phyloP scores from a whole-genome alignment of 2,888 invertebrate genomes.

The Chrysina gloriosa region DNA sequence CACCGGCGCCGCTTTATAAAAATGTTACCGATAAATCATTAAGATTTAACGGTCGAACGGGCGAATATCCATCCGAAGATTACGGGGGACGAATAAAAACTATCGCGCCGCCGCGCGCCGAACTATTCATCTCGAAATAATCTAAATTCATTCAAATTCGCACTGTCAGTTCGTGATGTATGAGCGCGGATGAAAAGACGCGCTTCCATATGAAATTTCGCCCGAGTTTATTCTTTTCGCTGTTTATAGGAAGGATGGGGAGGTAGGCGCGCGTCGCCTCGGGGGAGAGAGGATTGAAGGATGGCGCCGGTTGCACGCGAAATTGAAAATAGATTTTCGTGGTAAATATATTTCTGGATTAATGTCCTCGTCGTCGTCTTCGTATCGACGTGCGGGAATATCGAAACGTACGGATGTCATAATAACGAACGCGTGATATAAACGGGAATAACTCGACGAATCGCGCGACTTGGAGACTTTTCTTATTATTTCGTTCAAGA shows the following conservation, averaged over 20 bases:
- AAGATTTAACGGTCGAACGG: slow-evolving; percentile 47
- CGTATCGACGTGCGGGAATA: slow-evolving; percentile 17
- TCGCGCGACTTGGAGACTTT: no score
- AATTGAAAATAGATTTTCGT: slow-evolving; percentile 37
- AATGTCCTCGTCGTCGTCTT: slow-evolving; percentile 24
- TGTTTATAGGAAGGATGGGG: slow-evolving; percentile 34
- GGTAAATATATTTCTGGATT: slow-evolving; percentile 36
- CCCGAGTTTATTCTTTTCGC: slow-evolving; percentile 34
- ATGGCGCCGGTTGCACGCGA: slow-evolving; percentile 32
- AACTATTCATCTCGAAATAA: slow-evolving; percentile 37
- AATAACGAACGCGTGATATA: slow-evolving; percentile 8
- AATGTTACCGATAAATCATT: slow-evolving; percentile 51
- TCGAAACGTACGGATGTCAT: slow-evolving; percentile 20
- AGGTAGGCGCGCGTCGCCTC: not conserved
- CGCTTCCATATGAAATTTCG: slow-evolving; percentile 34
- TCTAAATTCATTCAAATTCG: slow-evolving; percentile 36
- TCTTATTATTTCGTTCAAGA: no score
- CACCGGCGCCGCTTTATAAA: slow-evolving; percentile 35
- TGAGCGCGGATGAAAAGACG: slow-evolving; percentile 35
- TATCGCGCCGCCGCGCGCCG: slow-evolving; percentile 17
- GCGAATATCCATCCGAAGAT: slow-evolving; percentile 41
- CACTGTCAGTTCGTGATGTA: slow-evolving; percentile 32
- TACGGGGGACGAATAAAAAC: slow-evolving; percentile 20
- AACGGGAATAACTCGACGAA: no score
- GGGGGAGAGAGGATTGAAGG: not conserved